Evolutionary conservation across 1,140 invertebrate species (phyloP), one percentile per base, ranked within the genome.

Genomic region (Popillia japonica): DNA sequence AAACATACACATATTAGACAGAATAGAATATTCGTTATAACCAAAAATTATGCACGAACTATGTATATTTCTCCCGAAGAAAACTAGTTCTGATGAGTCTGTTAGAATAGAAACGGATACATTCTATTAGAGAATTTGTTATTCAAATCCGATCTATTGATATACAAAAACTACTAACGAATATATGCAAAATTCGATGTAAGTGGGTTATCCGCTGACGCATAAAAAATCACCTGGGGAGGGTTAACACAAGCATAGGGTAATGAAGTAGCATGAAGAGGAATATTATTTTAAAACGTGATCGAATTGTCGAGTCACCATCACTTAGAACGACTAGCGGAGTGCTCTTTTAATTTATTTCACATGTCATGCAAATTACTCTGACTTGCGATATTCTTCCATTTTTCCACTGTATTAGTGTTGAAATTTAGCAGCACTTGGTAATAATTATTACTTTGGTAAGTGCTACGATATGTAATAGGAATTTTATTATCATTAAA

Each of bases 301-400:
- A 48, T 48, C 44, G 44, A 48, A 48, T 48, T 48, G 44, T 17
- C n/a, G 44, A 48, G n/a, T 48, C 44, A 48, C n/a, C n/a, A 48
- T 10, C n/a, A 48, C 44, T 48, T 48, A 14, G 44, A 48, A 14
- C n/a, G 10, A 48, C 44, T 48, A 48, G 44, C 6, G 44, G n/a
- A 14, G 44, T 10, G 10, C n/a, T 48, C 10, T 17, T 48, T 48
- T 48, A 48, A 48, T 48, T 48, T 48, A 48, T 48, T 48, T 48
- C 44, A 48, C 44, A 48, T 48, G 44, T 17, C 44, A 48, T 48
- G 44, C 44, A 48, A 48, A 48, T 48, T 17, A 17, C 10, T 48
- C 2, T 48, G 44, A 48, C 44, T 48, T 48, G 44, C 44, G 3
- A 48, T 48, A 48, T 48, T 48, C 44, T 48, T 48, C n/a, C 27